Evolutionary conservation across 2,113 vertebrate genomes (phyloP).

Genomic region (Tricholaema leucomelas): DNA sequence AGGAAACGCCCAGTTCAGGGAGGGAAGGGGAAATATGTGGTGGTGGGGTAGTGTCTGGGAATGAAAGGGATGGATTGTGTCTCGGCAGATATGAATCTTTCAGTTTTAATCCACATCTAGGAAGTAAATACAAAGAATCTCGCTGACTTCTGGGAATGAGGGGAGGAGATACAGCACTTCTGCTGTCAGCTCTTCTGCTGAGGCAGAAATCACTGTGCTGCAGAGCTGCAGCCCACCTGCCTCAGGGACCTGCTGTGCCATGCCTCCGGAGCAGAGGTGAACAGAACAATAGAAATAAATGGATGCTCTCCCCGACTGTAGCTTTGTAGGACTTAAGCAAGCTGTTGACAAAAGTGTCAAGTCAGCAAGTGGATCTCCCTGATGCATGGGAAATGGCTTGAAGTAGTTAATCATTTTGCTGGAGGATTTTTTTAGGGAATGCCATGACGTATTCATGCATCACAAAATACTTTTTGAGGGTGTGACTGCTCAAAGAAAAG

Average conservation of each 20-base stretch:
- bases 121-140: conserved; percentile 58
- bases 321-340: neutral
- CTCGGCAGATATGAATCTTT: conserved; percentile 50
- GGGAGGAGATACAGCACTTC: neutral
- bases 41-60: conserved; percentile 64
- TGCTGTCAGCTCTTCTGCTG: neutral
- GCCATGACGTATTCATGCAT: accelerated
- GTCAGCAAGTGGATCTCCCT: neutral
- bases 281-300: neutral
- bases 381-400: neutral
- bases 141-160: neutral
- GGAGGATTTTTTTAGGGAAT: neutral
- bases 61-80: conserved; percentile 67
- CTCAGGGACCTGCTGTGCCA: accelerated
- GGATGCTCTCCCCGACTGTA: neutral
- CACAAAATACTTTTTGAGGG: neutral
- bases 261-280: neutral
- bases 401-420: neutral
- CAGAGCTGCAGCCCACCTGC: neutral
- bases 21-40: conserved; percentile 63
- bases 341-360: neutral
- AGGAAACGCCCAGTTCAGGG: conserved; percentile 53
- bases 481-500: neutral
- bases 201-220: neutral
- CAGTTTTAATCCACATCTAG: conserved; percentile 62